Conservation (phyloP, 2,888 invertebrate species). For the Leptopterna dolabrata region DNA sequence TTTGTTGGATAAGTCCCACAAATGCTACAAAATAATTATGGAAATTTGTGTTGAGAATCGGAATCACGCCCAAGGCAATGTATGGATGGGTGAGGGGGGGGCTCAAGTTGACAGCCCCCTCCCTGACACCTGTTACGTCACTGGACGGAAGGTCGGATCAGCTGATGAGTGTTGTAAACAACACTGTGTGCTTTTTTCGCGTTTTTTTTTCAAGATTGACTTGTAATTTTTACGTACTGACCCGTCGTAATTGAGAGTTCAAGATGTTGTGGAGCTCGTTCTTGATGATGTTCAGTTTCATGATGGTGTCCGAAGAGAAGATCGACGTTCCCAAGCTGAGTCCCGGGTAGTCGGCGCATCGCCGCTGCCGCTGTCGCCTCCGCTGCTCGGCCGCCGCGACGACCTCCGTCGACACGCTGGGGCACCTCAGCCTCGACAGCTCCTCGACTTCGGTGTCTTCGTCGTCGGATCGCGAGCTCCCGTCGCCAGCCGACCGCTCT, state of each 20-base stretch:
- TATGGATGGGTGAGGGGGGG: not conserved
- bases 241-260: slow-evolving; percentile 96
- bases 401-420: slow-evolving; percentile 89
- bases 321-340: slow-evolving; percentile 91
- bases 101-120: not conserved
- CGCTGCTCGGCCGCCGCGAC: slow-evolving; percentile 86
- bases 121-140: slow-evolving; percentile 52
- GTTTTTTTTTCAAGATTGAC: not conserved
- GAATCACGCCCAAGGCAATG: not conserved
- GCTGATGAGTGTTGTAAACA: slow-evolving; percentile 47
- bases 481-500: slow-evolving; percentile 63
- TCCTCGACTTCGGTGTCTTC: slow-evolving; percentile 77
- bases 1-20: too few species aligned
- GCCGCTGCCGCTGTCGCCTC: slow-evolving; percentile 73
- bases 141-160: slow-evolving; percentile 31
- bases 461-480: slow-evolving; percentile 62
- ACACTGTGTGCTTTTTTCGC: not conserved
- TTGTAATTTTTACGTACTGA: slow-evolving; percentile 71
- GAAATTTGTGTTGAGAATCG: not conserved
- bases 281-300: slow-evolving; percentile 96
- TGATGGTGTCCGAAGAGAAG: slow-evolving; percentile 96
- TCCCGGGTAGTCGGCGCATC: slow-evolving; percentile 93
- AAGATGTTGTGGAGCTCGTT: slow-evolving; percentile 98
- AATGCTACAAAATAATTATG: not conserved
- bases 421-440: slow-evolving; percentile 85